A percentile compares a stretch with the other conserved stretches of the same genome.
phyloP scores from a whole-genome alignment of 2,113 vertebrate species.

The Sialia sialis region DNA sequence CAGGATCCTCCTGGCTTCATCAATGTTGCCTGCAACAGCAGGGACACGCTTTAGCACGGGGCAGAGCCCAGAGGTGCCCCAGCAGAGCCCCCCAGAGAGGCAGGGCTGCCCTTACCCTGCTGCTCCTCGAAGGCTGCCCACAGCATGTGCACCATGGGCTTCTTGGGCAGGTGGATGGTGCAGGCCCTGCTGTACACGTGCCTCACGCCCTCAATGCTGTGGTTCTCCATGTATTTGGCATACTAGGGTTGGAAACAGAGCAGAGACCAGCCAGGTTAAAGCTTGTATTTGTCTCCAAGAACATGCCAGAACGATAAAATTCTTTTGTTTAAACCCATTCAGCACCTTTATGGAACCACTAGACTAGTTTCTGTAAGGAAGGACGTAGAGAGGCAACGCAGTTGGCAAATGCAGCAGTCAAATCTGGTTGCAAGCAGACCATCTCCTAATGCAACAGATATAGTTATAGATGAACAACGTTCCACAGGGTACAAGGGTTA shows the following conservation, averaged over 20 bases:
- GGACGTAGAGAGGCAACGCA: constrained; percentile 99
- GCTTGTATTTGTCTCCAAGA: constrained; percentile 76
- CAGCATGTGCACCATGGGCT: constrained; percentile 91
- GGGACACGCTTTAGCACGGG: neutral
- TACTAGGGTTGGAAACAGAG: constrained; percentile 89
- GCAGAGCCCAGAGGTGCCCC: neutral
- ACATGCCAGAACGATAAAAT: constrained; percentile 98
- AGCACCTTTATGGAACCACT: constrained; percentile 99
- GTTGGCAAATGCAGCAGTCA: constrained; percentile 99
- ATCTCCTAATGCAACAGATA: constrained; percentile 99
- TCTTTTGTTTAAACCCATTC: constrained; percentile 99
- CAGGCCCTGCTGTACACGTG: constrained; percentile 97
- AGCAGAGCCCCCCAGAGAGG: neutral
- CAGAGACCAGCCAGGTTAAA: constrained; percentile 71
- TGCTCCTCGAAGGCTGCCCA: constrained; percentile 99
- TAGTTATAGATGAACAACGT: constrained; percentile 99
- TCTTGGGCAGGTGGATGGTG: constrained; percentile 92
- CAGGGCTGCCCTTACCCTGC: constrained; percentile 80
- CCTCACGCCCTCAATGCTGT: constrained; percentile 92
- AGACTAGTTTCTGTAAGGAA: constrained; percentile 99
- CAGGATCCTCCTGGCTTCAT: constrained; percentile 91
- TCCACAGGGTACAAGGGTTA: constrained; percentile 97
- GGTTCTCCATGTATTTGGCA: constrained; percentile 98
- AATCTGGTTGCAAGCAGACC: constrained; percentile 99
- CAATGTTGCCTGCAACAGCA: constrained; percentile 81